These are phyloP conservation scores for Phainopepla nitens DNA, from an alignment of 2,113 vertebrate species.

Conservation along the genomic window DNA sequence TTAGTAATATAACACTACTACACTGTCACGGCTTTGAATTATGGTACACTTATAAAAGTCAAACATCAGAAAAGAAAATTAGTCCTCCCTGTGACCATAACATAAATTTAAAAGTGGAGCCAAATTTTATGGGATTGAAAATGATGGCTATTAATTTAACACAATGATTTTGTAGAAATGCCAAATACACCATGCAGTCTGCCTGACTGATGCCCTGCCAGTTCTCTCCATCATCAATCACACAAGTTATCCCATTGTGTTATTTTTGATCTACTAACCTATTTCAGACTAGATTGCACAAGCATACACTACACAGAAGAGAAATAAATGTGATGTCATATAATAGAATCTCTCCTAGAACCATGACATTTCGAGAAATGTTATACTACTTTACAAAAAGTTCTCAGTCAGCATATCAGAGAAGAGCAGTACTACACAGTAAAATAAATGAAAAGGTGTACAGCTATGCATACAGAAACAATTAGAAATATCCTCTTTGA, in stretches of 20 bases:
- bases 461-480: background rate
- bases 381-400: background rate
- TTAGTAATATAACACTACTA: background rate
- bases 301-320: background rate
- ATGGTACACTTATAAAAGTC: background rate
- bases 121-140: background rate
- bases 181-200: background rate
- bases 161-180: background rate
- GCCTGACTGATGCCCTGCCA: background rate
- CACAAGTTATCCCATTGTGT: background rate
- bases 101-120: background rate
- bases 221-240: background rate
- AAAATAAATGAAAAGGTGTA: background rate
- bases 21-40: background rate
- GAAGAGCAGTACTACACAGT: background rate
- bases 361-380: background rate
- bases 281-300: background rate
- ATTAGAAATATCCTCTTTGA: background rate
- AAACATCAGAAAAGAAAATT: slow-evolving; percentile 23
- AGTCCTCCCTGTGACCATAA: background rate
- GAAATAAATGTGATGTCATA: background rate
- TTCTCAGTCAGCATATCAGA: background rate
- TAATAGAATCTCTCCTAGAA: background rate
- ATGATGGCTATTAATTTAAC: background rate
- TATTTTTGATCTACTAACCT: background rate